A percentile compares a stretch with the other conserved stretches of the same genome.
Evolutionary conservation across 1,140 invertebrate genomes (phyloP).

Genomic region (Zaprionus gabonicus): DNA sequence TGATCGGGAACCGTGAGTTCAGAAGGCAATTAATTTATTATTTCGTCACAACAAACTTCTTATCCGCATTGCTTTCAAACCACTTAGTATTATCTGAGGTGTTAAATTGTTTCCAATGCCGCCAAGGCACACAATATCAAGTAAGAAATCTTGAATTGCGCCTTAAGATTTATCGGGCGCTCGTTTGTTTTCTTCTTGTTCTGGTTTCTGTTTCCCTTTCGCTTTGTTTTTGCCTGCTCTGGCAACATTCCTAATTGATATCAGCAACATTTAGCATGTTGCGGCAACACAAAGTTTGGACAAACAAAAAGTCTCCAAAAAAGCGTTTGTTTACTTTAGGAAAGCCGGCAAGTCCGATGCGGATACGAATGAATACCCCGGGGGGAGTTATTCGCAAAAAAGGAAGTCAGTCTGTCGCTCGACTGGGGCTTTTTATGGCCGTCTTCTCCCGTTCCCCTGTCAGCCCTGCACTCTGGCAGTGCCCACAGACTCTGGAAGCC

Average conservation of each 20-base stretch:
- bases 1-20: no score
- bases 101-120: no score
- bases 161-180: no score
- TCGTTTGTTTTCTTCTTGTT: background rate
- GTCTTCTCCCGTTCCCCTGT: conserved; percentile 3
- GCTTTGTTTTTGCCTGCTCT: background rate
- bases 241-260: conserved; percentile 22
- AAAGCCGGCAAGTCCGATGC: conserved; percentile 63
- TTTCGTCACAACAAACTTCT: no score
- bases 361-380: conserved; percentile 42
- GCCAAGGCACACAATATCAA: no score
- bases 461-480: background rate
- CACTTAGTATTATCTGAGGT: no score
- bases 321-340: conserved; percentile 77
- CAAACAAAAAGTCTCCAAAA: conserved; percentile 72
- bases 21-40: no score
- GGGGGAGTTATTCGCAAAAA: conserved; percentile 56
- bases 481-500: conserved; percentile 20
- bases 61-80: no score
- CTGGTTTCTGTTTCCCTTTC: background rate
- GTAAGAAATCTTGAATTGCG: no score
- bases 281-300: conserved; percentile 37
- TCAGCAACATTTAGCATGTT: conserved; percentile 50
- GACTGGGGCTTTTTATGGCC: conserved; percentile 59
- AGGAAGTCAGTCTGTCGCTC: conserved; percentile 43